A percentile compares a stretch with the other conserved stretches of the same genome.
These are phyloP conservation scores for Parazoanthus darwini DNA, from an alignment of 92 coral and sea anemone genomes.

Conservation along the genomic window DNA sequence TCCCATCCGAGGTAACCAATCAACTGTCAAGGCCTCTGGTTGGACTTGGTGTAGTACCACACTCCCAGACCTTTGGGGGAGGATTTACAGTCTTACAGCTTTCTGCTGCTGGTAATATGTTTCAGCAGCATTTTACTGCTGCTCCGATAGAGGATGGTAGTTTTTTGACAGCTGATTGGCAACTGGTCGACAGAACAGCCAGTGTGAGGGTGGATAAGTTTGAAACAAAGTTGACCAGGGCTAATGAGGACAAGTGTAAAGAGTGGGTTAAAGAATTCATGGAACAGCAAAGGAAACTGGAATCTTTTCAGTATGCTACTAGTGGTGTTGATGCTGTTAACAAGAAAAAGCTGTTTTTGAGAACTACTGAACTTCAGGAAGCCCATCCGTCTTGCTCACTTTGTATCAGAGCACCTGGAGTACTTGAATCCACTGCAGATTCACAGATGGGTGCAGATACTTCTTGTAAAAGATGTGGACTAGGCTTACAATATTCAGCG, in stretches of 20 bases:
- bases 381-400: constrained; percentile 65
- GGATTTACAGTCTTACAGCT: constrained; percentile 76
- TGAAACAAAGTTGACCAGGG: background rate
- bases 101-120: constrained; percentile 83
- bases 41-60: constrained; percentile 69
- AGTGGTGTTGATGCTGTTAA: constrained; percentile 23
- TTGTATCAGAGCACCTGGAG: constrained; percentile 38
- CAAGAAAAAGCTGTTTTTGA: constrained; percentile 36
- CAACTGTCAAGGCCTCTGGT: constrained; percentile 75
- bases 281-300: constrained; percentile 31
- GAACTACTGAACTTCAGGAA: constrained; percentile 25
- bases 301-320: background rate
- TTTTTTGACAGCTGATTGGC: constrained; percentile 4
- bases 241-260: constrained; percentile 5
- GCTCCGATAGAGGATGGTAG: background rate
- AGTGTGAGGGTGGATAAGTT: constrained; percentile 38
- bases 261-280: constrained; percentile 43
- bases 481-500: constrained; percentile 36
- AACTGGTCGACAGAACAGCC: constrained; percentile 2
- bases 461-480: constrained; percentile 70
- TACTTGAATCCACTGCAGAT: background rate
- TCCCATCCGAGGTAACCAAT: constrained; percentile 53
- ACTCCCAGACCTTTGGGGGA: constrained; percentile 39
- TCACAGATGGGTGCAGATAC: background rate
- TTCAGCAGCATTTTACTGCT: constrained; percentile 70